Evolutionary conservation across 2,113 vertebrate genomes (phyloP), one percentile per base, ranked within the genome.

Genomic region (Macrotus californicus): DNA sequence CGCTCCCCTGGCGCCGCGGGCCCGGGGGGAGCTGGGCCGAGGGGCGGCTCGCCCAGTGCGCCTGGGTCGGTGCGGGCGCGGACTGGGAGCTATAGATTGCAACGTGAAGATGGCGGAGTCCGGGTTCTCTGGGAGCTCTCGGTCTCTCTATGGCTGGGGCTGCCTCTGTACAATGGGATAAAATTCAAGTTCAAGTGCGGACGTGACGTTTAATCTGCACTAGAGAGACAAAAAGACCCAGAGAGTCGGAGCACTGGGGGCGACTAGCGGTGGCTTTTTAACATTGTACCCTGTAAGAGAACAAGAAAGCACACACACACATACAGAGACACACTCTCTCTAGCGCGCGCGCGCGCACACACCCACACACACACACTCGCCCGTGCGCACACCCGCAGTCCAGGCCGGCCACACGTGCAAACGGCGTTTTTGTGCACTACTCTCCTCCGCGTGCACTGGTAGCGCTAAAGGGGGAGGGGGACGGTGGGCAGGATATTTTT

Each of bases 151-250:
- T 98, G 99, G 98, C 98, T 99, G 98, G 98, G 99, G 98, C 99
- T 99, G 99, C 99, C 99, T 99, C 99, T 98, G 99, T 99, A 99
- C 99, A 99, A 99, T 99, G 99, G 99, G 99, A 99, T 99, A 99
- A 99, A 99, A 99, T 99, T 99, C 99, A 99, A 99, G 99, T 99
- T 99, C 99, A 99, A 99, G 99, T 99, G 99, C 99, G 99, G 99
- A 99, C 99, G 99, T 99, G 99, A 99, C 99, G 99, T 99, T 99
- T 99, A 99, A 99, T 99, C 99, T 99, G 99, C 99, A 99, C 99
- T 98, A 99, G 99, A 99, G 99, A 99, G 98, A 98, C 98, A 98
- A 98, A 98, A 98, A 98, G 98, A 98, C 98, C 98, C 98, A 98
- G 98, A 99, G 99, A 99, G 99, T 98, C 99, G 99, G 99, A 99